phyloP scores from a whole-genome alignment of 1,140 invertebrate genomes.

The Aphidius ervi region DNA sequence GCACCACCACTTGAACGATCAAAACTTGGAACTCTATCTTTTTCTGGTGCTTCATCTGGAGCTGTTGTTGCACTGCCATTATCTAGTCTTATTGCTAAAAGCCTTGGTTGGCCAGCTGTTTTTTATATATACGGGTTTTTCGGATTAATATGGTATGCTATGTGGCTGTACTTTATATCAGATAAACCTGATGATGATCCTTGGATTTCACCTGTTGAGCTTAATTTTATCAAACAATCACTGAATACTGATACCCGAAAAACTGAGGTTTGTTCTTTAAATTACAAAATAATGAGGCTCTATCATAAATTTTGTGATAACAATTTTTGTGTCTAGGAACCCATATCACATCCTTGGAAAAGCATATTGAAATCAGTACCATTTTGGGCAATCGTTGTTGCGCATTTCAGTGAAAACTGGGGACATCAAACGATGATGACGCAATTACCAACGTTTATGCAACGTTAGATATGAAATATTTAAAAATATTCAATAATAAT shows the following conservation, averaged over 20 bases:
- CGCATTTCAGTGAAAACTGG: slow-evolving; percentile 94
- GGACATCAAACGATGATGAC: slow-evolving; percentile 92
- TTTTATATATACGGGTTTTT: slow-evolving; percentile 84
- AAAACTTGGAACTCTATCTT: slow-evolving; percentile 70
- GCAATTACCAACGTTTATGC: slow-evolving; percentile 86
- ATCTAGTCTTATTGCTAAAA: slow-evolving; percentile 66
- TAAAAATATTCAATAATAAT: slow-evolving; percentile 15
- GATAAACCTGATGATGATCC: slow-evolving; percentile 75
- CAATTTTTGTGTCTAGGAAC: slow-evolving; percentile 22
- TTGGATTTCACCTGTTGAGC: slow-evolving; percentile 68
- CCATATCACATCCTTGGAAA: slow-evolving; percentile 71
- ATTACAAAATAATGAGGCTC: slow-evolving; percentile 11
- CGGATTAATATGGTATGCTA: slow-evolving; percentile 66
- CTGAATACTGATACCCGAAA: slow-evolving; percentile 29
- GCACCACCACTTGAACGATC: slow-evolving; percentile 78
- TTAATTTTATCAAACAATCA: slow-evolving; percentile 67
- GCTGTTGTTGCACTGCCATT: slow-evolving; percentile 76
- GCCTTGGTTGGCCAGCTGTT: slow-evolving; percentile 78
- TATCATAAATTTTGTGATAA: neutral
- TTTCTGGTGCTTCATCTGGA: slow-evolving; percentile 78
- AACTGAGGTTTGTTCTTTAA: slow-evolving; percentile 8
- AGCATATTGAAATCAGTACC: slow-evolving; percentile 75
- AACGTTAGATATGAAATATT: slow-evolving; percentile 53
- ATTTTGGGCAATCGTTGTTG: slow-evolving; percentile 85
- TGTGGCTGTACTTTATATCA: slow-evolving; percentile 68